These are phyloP conservation scores for Periplaneta americana DNA, from an alignment of 1,140 invertebrate species.

Conservation along the genomic window DNA sequence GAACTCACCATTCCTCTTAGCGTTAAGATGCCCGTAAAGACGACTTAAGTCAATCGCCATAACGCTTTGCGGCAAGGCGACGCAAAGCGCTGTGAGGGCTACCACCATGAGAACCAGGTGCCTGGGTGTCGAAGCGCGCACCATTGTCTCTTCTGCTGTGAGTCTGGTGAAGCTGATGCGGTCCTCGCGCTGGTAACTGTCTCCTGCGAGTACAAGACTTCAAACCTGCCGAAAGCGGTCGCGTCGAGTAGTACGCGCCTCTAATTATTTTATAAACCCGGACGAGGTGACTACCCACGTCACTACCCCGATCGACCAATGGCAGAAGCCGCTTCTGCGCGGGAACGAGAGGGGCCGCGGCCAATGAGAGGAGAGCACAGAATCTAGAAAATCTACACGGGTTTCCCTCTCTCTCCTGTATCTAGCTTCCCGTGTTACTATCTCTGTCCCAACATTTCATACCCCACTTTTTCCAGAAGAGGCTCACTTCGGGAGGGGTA, in stretches of 20 bases:
- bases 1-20: constrained; percentile 58
- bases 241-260: background rate
- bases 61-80: constrained; percentile 46
- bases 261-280: background rate
- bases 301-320: background rate
- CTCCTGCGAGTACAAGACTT: too few relatives aligned
- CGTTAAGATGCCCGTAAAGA: constrained; percentile 56
- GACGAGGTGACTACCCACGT: background rate
- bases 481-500: background rate
- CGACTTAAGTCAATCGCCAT: constrained; percentile 59
- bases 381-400: background rate
- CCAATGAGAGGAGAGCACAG: background rate
- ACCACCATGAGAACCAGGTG: constrained; percentile 18
- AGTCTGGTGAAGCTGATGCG: background rate
- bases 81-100: constrained; percentile 36
- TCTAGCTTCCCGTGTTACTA: background rate
- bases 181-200: background rate
- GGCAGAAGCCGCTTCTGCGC: background rate
- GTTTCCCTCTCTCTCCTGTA: background rate
- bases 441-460: background rate
- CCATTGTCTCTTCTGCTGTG: background rate
- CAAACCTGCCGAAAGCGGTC: background rate
- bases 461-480: background rate
- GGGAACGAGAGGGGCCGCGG: background rate
- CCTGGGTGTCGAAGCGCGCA: background rate